These are phyloP conservation scores for Hylia prasina DNA, from an alignment of 2,113 vertebrate species.

Conservation along the genomic window DNA sequence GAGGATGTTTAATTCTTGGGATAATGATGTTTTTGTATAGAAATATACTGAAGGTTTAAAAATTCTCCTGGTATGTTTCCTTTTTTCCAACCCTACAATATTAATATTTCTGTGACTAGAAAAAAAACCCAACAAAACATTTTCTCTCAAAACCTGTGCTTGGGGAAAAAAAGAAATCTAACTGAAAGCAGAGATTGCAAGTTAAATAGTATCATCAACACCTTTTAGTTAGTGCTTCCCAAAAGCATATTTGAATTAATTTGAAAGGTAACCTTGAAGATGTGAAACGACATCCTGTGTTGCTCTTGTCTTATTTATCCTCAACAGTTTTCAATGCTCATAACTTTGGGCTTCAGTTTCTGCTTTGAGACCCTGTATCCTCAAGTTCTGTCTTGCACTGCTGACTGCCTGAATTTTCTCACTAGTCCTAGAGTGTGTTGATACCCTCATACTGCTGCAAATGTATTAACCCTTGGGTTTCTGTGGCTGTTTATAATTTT, in stretches of 20 bases:
- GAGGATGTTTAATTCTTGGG: background rate
- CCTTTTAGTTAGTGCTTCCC: background rate
- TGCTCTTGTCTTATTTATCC: background rate
- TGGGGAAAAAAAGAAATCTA: background rate
- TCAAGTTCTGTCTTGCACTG: background rate
- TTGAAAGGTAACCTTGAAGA: background rate
- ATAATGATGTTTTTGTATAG: background rate
- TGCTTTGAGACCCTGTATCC: background rate
- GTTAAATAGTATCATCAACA: background rate
- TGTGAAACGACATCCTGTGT: background rate
- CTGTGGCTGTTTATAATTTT: background rate
- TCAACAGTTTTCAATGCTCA: background rate
- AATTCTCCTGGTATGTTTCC: background rate
- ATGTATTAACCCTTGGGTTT: background rate
- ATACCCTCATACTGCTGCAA: background rate
- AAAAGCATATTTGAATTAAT: background rate
- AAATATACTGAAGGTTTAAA: background rate
- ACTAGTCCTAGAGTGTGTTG: background rate
- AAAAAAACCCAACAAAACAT: background rate
- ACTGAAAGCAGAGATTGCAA: background rate
- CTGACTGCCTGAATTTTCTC: constrained; percentile 25
- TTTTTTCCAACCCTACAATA: background rate
- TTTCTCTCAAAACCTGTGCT: background rate
- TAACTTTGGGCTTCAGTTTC: background rate
- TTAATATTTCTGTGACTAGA: background rate